Evolutionary conservation across 2,888 invertebrate species (phyloP), one percentile per base, ranked within the genome.

Genomic region (Zonitis immaculata): DNA sequence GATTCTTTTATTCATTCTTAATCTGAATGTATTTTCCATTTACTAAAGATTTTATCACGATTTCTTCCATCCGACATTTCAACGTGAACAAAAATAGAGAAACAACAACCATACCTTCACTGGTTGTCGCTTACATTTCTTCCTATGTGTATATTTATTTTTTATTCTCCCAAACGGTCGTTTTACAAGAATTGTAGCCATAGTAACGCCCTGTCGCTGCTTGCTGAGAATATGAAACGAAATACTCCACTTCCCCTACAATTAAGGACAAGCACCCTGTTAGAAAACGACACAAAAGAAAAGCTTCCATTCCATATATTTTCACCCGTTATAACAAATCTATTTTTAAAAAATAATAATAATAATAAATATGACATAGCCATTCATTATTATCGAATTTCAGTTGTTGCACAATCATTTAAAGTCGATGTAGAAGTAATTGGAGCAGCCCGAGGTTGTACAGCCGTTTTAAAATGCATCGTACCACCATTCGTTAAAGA

Each of bases 401-500:
- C 80, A 87, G 87, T 87, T 72, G 86, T 87, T 66, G 84, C 86
- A 51, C 87, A 87, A 71, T 81, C 85, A 54, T 87, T 86, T 77
- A 85, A 85, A 75, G 85, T 87, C 63, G 84, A 85, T 69, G 85
- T 87, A 59, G 86, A 86, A 74, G 85, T 86, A 63, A 77, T 85
- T 65, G 82, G 82, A 56, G 85, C 86, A 53, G 81, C 86, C 44
- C 78, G 85, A 65, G 87, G 87, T 48, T 87, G 87, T 73, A 85
- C 87, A 35, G 87, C 87, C 52, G 83, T 87, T 58, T 76, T 87
- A 61, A 84, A 86, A 70, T 87, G 87, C 75, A 81, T 84, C 65
- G 82, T 87, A 66, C 86, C 87, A 66, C 83, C 84, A 70, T 86
- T 85, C 74, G 86, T 87, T 65, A 85, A 84, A 76, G 87, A 87